These are phyloP conservation scores for Mastigias papua DNA, from an alignment of 30 jellyfish, hydroid and myxozoan species.

Conservation along the genomic window DNA sequence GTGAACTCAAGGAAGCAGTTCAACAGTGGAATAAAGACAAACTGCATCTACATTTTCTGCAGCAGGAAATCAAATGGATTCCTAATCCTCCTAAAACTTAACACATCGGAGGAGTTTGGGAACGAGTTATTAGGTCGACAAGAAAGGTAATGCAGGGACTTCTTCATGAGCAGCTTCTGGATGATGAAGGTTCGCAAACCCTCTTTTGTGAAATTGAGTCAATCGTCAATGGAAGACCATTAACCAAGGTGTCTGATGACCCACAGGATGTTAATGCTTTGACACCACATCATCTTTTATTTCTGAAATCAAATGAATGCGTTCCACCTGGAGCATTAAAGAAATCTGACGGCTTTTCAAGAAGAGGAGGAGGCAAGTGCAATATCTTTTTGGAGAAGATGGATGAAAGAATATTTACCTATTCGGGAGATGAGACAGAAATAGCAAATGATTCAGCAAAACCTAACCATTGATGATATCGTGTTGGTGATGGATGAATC, in stretches of 20 bases:
- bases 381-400: slow-evolving; percentile 37
- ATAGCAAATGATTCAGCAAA: slow-evolving; percentile 9
- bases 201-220: slow-evolving; percentile 69
- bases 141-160: slow-evolving; percentile 38
- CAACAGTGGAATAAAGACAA: slow-evolving; percentile 43
- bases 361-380: slow-evolving; percentile 51
- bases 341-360: background rate
- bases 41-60: slow-evolving; percentile 18
- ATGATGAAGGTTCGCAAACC: slow-evolving; percentile 66
- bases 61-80: slow-evolving; percentile 45
- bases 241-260: slow-evolving; percentile 58
- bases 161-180: slow-evolving; percentile 22
- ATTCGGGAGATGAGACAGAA: slow-evolving; percentile 27
- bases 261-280: slow-evolving; percentile 62
- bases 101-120: slow-evolving; percentile 84
- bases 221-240: slow-evolving; percentile 66
- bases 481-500: background rate
- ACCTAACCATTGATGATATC: slow-evolving; percentile 11
- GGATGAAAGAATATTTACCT: slow-evolving; percentile 45
- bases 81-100: slow-evolving; percentile 70
- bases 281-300: slow-evolving; percentile 74
- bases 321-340: slow-evolving; percentile 29
- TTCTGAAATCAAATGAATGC: slow-evolving; percentile 14
- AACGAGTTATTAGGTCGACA: slow-evolving; percentile 59
- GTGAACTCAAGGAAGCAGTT: slow-evolving; percentile 49